Base-by-base conservation (phyloP, 2,888 invertebrate species). In the Adela reaumurella region DNA sequence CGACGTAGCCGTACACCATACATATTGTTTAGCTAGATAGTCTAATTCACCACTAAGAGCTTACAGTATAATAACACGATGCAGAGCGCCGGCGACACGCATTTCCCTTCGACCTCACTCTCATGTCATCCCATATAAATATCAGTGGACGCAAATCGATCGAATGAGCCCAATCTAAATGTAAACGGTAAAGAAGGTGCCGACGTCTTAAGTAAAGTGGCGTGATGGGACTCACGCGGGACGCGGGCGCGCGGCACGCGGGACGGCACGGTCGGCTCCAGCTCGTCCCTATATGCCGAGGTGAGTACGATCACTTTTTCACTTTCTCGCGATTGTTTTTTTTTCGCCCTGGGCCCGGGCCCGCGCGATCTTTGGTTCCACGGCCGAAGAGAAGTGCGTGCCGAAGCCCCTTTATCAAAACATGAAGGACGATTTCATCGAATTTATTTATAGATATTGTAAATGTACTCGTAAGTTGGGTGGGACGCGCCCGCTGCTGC, bases 371-470 rank as follows among this genome's bases (percentile, higher is more conserved):
- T 42, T 4, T n/a, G n/a, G 16, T 11, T 19, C 24, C 24, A 8
- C 46, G 57, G 57, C 55, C 59, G 61, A 62, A 63, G 63, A 60
- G 61, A 58, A 55, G 61, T 60, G 67, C 64, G 58, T 54, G 54
- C 61, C 65, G 67, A 61, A 57, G 56, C 60, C 62, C 63, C 63
- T 54, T 65, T 62, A 65, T 67, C 65, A 35, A 10, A 35, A 35
- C 14, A 35, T 68, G 67, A 73, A 66, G 69, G 77, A 77, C 77
- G 70, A 76, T 77, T 74, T 70, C 77, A 74, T 77, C 77, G 77
- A 77, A 77, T 77, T 77, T 77, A 77, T 76, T 76, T 76, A 72
- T 77, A 77, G 74, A 74, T 70, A 72, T 73, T 72, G 67, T 73
- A 68, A 73, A 74, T 66, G 70, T 68, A 67, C 69, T 65, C n/a